These are phyloP conservation scores for Iguana delicatissima DNA, from an alignment of 2,797 vertebrate species.

Conservation along the genomic window DNA sequence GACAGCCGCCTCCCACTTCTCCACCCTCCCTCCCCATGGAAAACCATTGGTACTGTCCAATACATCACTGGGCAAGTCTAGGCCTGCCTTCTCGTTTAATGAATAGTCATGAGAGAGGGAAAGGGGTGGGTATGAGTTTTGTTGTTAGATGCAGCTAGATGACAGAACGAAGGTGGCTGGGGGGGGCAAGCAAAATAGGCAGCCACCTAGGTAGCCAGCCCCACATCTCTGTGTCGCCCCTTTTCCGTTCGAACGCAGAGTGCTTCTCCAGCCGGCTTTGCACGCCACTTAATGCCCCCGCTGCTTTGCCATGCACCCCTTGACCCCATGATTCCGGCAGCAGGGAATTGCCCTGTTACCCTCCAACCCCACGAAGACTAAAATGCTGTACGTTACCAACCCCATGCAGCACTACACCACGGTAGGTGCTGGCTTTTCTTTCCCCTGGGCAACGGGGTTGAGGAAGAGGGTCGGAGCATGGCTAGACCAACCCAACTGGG, in stretches of 20 bases:
- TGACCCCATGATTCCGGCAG: slow-evolving; percentile 76
- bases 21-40: slow-evolving; percentile 58
- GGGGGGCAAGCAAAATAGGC: slow-evolving; percentile 75
- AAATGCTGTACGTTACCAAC: slow-evolving; percentile 90
- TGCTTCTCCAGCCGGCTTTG: neutral
- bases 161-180: slow-evolving; percentile 82
- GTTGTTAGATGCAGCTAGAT: slow-evolving; percentile 92
- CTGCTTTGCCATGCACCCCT: neutral
- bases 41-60: slow-evolving; percentile 84
- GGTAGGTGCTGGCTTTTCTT: slow-evolving; percentile 84
- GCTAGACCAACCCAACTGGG: neutral
- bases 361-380: slow-evolving; percentile 72
- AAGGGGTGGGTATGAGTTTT: slow-evolving; percentile 85
- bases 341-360: slow-evolving; percentile 64
- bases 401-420: slow-evolving; percentile 83
- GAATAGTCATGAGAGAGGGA: slow-evolving; percentile 91
- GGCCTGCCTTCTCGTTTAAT: slow-evolving; percentile 88
- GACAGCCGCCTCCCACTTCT: slow-evolving; percentile 23
- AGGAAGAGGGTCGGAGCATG: accelerated
- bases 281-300: neutral
- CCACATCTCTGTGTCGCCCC: slow-evolving; percentile 43
- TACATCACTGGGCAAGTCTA: slow-evolving; percentile 88
- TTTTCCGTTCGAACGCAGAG: neutral
- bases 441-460: accelerated
- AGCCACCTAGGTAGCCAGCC: slow-evolving; percentile 55